Conservation (phyloP, 2,113 vertebrate genomes). For the Asarcornis scutulata region DNA sequence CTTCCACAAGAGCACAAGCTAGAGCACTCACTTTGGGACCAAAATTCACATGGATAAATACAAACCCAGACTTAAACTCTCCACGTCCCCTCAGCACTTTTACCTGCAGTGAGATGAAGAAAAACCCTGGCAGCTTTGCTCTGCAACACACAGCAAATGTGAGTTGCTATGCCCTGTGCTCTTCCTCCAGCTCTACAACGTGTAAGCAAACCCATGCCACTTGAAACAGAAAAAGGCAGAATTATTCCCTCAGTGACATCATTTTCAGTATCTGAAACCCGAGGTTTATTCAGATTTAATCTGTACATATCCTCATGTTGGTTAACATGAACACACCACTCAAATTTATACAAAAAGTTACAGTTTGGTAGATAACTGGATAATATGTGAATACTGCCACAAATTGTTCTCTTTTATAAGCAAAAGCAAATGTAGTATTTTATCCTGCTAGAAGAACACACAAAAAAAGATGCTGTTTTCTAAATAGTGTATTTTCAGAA, state of each 20-base stretch:
- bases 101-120: neutral
- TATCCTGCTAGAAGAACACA: neutral
- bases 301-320: neutral
- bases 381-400: neutral
- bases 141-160: neutral
- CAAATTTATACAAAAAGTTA: neutral
- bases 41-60: neutral
- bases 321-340: neutral
- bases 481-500: neutral
- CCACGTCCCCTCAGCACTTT: neutral
- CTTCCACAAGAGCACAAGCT: neutral
- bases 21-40: neutral
- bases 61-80: neutral
- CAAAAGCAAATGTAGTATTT: neutral
- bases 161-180: neutral
- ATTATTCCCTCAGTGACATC: accelerated
- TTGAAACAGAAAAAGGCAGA: neutral
- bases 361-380: neutral
- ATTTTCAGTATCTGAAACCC: neutral
- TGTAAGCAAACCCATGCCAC: neutral
- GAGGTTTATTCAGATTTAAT: neutral
- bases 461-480: neutral
- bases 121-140: neutral
- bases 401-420: neutral
- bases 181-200: neutral